Evolutionary conservation across 2,797 vertebrate species (phyloP), one percentile per base, ranked within the genome.

Genomic region (Neostethus bicornis): DNA sequence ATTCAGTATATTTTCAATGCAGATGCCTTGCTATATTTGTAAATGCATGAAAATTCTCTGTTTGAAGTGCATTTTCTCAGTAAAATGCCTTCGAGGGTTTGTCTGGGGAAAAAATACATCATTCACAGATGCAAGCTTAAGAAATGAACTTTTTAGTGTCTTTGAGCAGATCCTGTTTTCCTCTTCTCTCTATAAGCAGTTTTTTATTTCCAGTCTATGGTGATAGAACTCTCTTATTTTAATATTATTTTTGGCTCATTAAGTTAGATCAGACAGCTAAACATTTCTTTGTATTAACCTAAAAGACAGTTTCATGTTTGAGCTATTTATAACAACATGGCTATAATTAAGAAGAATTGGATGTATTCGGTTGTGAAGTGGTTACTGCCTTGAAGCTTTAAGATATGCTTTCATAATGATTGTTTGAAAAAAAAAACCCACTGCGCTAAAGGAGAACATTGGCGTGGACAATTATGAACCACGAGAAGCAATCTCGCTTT

Each of bases 11-110:
- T 21, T 61, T 35, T 75, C 66, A 73, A 80, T 85, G 75, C 67
- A 85, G 84, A 87, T 83, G 57, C 60, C 45, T 31, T 13, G 69
- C 70, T 78, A 61, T 75, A n/a, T n/a, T n/a, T n/a, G n/a, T n/a
- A 83, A 86, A 85, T 78, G 82, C 66, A 62, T 47, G 69, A 82
- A 66, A 74, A 69, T 70, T 83, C 55, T 56, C 55, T 38, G 51
- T 85, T 85, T 89, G 83, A 87, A 85, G 82, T 85, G 79, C 53
- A 34, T 44, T 69, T 70, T 73, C 83, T 80, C 79, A 80, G 83
- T 60, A 66, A 77, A 81, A 81, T 23, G 68, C 73, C 84, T 87
- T 81, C 68, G 68, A 88, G 83, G 75, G 69, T 57, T 82, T 66
- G 77, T 75, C 80, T 82, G 77, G 77, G 68, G 72, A 80, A 77